Base-by-base conservation (phyloP, 2,797 vertebrate genomes). In the Sebastiscus albofasciatus region DNA sequence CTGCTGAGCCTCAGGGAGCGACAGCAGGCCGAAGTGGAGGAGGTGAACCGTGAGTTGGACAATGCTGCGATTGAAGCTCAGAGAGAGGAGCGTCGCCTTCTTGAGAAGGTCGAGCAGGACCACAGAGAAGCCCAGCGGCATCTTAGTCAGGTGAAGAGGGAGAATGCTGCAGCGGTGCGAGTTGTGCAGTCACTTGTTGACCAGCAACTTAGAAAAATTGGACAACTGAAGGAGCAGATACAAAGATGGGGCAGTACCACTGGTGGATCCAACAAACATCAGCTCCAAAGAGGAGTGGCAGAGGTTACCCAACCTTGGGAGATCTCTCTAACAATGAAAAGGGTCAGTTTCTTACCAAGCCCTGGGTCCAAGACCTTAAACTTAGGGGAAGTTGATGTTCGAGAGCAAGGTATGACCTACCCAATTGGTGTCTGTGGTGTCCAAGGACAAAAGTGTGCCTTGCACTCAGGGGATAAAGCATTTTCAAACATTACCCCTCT, bases 251-350 rank as follows among this genome's bases (percentile, higher is more conserved):
- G 94, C 13, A 84, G 83, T n/a, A 90, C 29, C 2, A 86, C 92
- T 8, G 86, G 78, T 67, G 94, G 88, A 55, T 77, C 92, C 33
- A 92, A 95, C 76, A 95, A 90, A 87, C 90, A 82, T 65, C 94
- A 95, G 85, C 81, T 94, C 34, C 90, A 94, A 81, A 90, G 80
- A 80, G 90, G 91, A 11, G 91, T 95, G 22, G 78, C 85, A 56
- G 94, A 96, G 75, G 82, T 90, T 59, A 95, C 92, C 4, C 95
- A 95, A 67, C 95, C 95, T 1, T 96, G 95, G 95, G 95, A 96
- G 79, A 94, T 96, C 72, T 92, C 94, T 46, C 62, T 96, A 8
- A 95, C 95, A 4, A 49, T 96, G 54, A 96, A 96, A 89, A 94
- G 91, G 26, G 92, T 95, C 29, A 66, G 58, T 71, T 95, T 95